Evolutionary conservation across 2,888 invertebrate species (phyloP).

Genomic region (Bruchidius siliquastri): DNA sequence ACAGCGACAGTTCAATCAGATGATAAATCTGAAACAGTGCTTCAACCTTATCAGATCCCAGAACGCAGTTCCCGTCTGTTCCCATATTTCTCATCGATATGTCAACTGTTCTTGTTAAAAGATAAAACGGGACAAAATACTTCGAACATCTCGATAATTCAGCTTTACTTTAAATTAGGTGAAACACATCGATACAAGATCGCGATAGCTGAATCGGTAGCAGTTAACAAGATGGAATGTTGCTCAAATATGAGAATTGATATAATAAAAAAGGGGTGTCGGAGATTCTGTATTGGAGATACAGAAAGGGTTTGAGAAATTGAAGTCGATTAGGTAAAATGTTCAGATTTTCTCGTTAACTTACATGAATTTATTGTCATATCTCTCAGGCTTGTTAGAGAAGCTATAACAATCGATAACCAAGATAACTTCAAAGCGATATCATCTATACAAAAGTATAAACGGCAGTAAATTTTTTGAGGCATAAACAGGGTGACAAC

Average conservation of each 20-base stretch:
- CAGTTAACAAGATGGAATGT: constrained; percentile 11
- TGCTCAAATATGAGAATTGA: neutral
- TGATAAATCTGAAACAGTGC: no score
- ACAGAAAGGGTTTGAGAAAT: neutral
- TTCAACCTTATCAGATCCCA: neutral
- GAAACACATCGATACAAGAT: constrained; percentile 17
- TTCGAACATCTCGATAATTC: constrained; percentile 15
- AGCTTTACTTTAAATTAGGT: constrained; percentile 21
- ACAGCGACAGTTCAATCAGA: no score
- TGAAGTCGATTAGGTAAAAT: neutral
- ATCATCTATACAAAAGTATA: neutral
- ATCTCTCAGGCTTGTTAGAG: neutral
- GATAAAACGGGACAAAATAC: neutral
- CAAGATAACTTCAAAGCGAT: no score
- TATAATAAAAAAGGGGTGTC: neutral
- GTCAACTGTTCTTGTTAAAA: neutral
- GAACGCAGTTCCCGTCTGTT: neutral
- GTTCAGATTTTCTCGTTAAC: neutral
- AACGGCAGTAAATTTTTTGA: no score
- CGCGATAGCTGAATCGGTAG: constrained; percentile 21
- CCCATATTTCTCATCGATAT: neutral
- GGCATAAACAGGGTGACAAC: no score
- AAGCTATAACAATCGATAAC: neutral
- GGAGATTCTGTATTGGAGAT: neutral
- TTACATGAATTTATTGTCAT: neutral